Conservation (phyloP, 2,888 invertebrate genomes). For the Onchidella celtica region DNA sequence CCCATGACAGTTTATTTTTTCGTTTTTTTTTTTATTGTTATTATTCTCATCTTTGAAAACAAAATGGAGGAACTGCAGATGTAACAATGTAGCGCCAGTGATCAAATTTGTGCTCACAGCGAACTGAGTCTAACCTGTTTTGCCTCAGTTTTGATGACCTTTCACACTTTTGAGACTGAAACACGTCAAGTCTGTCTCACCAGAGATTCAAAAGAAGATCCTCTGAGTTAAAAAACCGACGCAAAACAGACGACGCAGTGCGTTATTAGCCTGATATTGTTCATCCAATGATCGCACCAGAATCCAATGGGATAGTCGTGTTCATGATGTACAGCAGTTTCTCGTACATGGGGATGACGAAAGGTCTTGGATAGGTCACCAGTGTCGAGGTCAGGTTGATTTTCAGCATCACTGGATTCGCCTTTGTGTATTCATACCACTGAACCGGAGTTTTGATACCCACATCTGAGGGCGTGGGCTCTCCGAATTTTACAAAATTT, state of each 20-base stretch:
- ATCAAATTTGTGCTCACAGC: background rate
- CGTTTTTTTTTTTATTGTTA: too few relatives aligned
- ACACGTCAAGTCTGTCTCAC: too few relatives aligned
- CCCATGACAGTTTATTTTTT: too few relatives aligned
- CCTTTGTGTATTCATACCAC: conserved; percentile 9
- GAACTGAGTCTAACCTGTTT: background rate
- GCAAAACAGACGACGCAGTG: too few relatives aligned
- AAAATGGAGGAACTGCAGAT: background rate
- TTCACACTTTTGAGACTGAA: too few relatives aligned
- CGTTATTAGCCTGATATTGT: too few relatives aligned
- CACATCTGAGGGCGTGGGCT: conserved; percentile 9
- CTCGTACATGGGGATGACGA: background rate
- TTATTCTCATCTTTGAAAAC: background rate
- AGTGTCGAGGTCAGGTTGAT: background rate
- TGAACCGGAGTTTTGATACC: background rate
- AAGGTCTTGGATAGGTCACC: conserved; percentile 13
- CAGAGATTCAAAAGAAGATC: too few relatives aligned
- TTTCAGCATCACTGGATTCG: background rate
- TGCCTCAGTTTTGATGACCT: too few relatives aligned
- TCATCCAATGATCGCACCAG: background rate
- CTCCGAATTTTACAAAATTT: conserved; percentile 33
- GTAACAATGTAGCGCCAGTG: background rate
- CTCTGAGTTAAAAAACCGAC: too few relatives aligned
- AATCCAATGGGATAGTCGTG: background rate
- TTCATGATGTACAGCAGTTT: background rate